phyloP scores from a whole-genome alignment of 2,797 vertebrate genomes.

The Darevskia nairensis region DNA sequence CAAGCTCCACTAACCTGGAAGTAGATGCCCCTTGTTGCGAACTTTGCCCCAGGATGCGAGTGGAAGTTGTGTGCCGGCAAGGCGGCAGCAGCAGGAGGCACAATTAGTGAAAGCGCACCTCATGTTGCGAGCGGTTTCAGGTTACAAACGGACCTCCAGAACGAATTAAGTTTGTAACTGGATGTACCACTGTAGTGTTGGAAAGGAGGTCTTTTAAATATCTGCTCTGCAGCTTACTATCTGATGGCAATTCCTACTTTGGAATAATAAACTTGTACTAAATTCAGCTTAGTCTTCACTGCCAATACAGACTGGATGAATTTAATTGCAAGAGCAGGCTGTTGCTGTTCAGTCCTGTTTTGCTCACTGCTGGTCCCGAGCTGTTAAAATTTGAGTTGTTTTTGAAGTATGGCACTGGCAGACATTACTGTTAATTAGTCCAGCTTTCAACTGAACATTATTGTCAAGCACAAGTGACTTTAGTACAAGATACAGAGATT shows the following conservation, averaged over 20 bases:
- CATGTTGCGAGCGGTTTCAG: too few relatives aligned
- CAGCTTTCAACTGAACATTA: constrained; percentile 41
- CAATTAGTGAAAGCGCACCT: too few relatives aligned
- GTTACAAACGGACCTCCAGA: too few relatives aligned
- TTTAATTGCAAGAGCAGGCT: constrained; percentile 35
- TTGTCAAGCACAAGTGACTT: constrained; percentile 38
- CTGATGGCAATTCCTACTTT: constrained; percentile 48
- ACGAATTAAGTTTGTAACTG: too few relatives aligned
- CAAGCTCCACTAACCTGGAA: too few relatives aligned
- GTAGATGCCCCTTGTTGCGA: too few relatives aligned
- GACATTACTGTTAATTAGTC: constrained; percentile 45
- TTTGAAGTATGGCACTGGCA: constrained; percentile 33
- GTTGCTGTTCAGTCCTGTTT: constrained; percentile 25
- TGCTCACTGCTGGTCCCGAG: constrained; percentile 33
- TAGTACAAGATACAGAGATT: constrained; percentile 34
- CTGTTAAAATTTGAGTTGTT: constrained; percentile 31
- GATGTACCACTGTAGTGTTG: neutral
- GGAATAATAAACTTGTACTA: neutral
- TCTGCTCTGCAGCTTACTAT: constrained; percentile 25
- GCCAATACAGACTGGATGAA: constrained; percentile 6
- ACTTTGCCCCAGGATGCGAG: too few relatives aligned
- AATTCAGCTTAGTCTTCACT: neutral
- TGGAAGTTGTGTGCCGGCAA: fast-evolving
- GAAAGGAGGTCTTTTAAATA: constrained; percentile 49
- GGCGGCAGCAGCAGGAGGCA: too few relatives aligned